phyloP scores from a whole-genome alignment of 2,113 vertebrate genomes.

The Edolisoma coerulescens region DNA sequence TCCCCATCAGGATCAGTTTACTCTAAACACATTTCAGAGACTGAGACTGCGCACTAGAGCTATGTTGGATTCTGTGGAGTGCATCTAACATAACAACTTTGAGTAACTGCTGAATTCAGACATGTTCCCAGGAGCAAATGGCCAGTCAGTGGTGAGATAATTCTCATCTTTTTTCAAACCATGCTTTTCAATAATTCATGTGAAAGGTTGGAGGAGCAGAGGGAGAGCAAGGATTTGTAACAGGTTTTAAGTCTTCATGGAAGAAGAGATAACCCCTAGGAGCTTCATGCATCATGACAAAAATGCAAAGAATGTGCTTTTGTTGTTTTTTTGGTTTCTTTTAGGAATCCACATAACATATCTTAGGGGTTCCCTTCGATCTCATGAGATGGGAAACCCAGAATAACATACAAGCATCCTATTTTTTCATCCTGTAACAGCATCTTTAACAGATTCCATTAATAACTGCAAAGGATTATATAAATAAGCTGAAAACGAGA shows the following conservation, averaged over 20 bases:
- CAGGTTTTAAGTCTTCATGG: background rate
- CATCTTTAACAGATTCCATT: background rate
- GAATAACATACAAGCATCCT: background rate
- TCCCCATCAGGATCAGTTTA: background rate
- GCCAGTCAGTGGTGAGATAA: background rate
- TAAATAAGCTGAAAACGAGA: background rate
- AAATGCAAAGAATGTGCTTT: background rate
- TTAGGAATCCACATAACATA: background rate
- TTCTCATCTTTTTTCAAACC: background rate
- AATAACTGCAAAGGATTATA: background rate
- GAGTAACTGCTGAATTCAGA: background rate
- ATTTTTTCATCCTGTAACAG: background rate
- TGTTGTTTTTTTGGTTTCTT: background rate
- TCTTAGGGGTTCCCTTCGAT: background rate
- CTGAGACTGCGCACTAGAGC: background rate
- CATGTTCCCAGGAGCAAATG: background rate
- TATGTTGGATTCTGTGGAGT: background rate
- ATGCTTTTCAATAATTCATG: background rate
- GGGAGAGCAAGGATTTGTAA: background rate
- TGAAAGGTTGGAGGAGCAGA: background rate
- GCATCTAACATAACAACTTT: background rate
- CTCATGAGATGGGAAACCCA: background rate
- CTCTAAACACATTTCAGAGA: background rate
- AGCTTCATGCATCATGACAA: background rate
- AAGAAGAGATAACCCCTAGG: background rate